Percentiles rank a stretch among this genome's conserved stretches.
Conservation (phyloP, 2,888 invertebrate species). For the Amitus sp. region DNA sequence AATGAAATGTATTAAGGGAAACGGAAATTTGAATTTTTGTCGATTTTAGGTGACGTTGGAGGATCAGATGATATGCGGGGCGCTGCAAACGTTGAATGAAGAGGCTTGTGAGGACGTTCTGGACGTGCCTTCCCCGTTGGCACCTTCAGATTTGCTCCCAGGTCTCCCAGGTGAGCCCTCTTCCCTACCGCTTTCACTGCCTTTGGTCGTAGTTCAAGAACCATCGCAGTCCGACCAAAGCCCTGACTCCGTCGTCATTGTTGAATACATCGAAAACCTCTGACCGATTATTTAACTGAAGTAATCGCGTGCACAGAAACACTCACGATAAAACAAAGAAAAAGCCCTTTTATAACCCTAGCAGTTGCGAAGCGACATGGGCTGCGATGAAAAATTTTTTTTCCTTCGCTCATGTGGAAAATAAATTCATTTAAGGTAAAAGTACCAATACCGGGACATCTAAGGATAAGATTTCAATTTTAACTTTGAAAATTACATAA, state of each 20-base stretch:
- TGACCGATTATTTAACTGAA: conserved; percentile 46
- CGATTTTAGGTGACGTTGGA: conserved; percentile 87
- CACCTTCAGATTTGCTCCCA: conserved; percentile 59
- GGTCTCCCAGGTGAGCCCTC: conserved; percentile 64
- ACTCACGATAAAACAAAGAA: too few species aligned
- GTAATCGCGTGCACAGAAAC: too few species aligned
- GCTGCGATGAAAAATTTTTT: too few species aligned
- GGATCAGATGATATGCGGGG: conserved; percentile 95
- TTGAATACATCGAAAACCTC: conserved; percentile 52
- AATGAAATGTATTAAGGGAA: conserved; percentile 4
- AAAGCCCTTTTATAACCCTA: too few species aligned
- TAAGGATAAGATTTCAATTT: too few species aligned
- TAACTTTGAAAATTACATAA: too few species aligned
- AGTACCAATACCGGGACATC: too few species aligned
- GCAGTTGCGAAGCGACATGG: too few species aligned
- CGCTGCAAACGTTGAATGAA: conserved; percentile 90
- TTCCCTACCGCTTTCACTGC: conserved; percentile 62
- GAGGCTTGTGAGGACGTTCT: conserved; percentile 92
- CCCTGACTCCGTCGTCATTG: conserved; percentile 55
- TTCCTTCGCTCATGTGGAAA: too few species aligned
- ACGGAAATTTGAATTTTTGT: not conserved
- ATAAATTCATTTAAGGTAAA: too few species aligned
- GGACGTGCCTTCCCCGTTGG: conserved; percentile 68
- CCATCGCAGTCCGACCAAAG: conserved; percentile 60
- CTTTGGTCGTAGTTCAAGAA: conserved; percentile 64